Evolutionary conservation across 2,888 invertebrate genomes (phyloP), one percentile per base, ranked within the genome.

Genomic region (Microplitis manilae): DNA sequence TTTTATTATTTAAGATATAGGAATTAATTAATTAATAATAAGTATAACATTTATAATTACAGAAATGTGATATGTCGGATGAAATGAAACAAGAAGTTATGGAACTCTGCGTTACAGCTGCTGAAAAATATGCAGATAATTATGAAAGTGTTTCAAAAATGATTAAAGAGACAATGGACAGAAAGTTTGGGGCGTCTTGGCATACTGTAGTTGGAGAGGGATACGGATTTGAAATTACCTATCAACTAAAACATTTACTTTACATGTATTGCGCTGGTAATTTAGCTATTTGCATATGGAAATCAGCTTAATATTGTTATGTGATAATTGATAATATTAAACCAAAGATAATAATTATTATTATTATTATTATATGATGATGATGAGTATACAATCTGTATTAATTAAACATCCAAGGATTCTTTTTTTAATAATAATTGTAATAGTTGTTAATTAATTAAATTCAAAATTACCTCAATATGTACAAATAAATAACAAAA

Each of bases 61-160:
- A 87, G 87, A 87, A 87, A 85, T 92, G 92, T 77, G 94, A 94
- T 84, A 94, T 94, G 93, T 90, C 91, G 77, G 93, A 94, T 80
- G 94, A 94, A 85, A 93, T 94, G 92, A 94, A 94, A 85, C 93
- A 93, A 41, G 98, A 98, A 91, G 95, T 96, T 0, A 93, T 98
- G 90, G 98, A 98, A 90, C 90, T 97, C 82, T 95, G 96, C 81
- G 96, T 97, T 73, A 96, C 97, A 2, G 98, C 98, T 0, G 97
- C 97, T 88, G 98, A 98, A 91, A 98, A 98, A 91, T 95, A 93
- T 90, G 91, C 96, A 0, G 91, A 93, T 6, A 98, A 97, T 84
- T 90, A 91, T 85, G 93, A 97, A 94, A 92, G 93, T 82, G 98
- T 98, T 0, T 97, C 98, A n/a, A 94, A 93, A 84, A 94, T 96